Conservation (phyloP, 2,888 invertebrate genomes). For the Coenonympha glycerion region DNA sequence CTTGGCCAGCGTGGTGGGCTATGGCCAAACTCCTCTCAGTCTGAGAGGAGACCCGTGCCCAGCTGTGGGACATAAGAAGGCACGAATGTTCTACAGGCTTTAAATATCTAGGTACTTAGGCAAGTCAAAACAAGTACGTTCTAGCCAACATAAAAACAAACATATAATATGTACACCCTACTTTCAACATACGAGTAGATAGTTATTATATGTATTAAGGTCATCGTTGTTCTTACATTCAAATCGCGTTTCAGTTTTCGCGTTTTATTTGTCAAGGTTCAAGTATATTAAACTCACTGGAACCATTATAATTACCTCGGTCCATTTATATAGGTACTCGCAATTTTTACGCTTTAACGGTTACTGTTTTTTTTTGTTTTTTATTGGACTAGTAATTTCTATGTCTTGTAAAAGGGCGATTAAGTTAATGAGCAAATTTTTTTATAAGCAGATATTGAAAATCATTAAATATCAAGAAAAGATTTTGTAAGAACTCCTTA, state of each 20-base stretch:
- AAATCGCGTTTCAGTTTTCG: conserved; percentile 11
- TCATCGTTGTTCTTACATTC: not conserved
- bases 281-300: conserved; percentile 8
- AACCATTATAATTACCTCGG: conserved; percentile 8
- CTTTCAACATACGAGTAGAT: not conserved
- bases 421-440: not conserved
- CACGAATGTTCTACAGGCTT: too few relatives aligned
- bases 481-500: too few relatives aligned
- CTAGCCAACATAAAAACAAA: too few relatives aligned
- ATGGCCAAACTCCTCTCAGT: too few relatives aligned
- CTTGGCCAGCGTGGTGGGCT: too few relatives aligned
- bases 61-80: too few relatives aligned
- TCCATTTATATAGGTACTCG: conserved; percentile 10
- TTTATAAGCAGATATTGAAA: not conserved
- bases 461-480: too few relatives aligned
- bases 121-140: too few relatives aligned
- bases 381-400: not conserved
- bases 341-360: conserved; percentile 8
- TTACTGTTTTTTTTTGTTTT: not conserved
- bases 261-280: conserved; percentile 13
- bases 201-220: conserved; percentile 9
- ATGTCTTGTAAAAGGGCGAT: not conserved
- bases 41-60: too few relatives aligned
- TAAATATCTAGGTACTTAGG: too few relatives aligned
- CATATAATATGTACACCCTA: too few relatives aligned